A percentile compares a stretch with the other conserved stretches of the same genome.
These are phyloP conservation scores for Theonella swinhoei DNA, from an alignment of 37 sponge, comb jelly and placozoan genomes.

Conservation along the genomic window DNA sequence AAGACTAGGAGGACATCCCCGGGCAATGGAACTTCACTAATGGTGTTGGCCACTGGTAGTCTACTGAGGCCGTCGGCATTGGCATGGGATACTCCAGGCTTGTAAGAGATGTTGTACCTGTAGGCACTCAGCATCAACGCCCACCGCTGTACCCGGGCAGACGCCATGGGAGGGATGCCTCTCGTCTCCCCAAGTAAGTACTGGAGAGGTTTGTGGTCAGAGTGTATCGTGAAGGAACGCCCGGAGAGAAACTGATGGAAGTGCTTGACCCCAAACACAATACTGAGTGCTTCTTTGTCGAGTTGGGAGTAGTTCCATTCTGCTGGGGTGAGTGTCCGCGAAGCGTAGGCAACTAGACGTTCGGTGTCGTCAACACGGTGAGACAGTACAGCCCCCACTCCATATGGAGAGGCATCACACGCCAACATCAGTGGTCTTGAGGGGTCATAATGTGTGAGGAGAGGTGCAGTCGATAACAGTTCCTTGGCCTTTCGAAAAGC, in stretches of 20 bases:
- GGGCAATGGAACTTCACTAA: background rate
- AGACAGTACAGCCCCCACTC: slow-evolving; percentile 22
- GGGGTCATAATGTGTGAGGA: slow-evolving; percentile 12
- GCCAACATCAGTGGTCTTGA: background rate
- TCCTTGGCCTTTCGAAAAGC: background rate
- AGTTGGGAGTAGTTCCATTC: slow-evolving; percentile 43
- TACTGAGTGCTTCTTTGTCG: slow-evolving; percentile 29
- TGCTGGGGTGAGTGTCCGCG: slow-evolving; percentile 11
- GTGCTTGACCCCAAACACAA: slow-evolving; percentile 26
- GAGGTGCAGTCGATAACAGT: background rate
- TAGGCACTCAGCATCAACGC: slow-evolving; percentile 39
- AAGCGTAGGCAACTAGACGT: slow-evolving; percentile 15
- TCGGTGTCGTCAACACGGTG: background rate
- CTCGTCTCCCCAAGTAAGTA: slow-evolving; percentile 1
- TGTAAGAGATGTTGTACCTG: background rate
- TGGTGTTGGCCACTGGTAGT: background rate
- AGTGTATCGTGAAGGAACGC: slow-evolving; percentile 1
- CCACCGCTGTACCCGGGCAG: slow-evolving; percentile 34
- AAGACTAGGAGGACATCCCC: background rate
- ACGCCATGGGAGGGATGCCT: slow-evolving; percentile 6
- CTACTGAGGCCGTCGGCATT: background rate
- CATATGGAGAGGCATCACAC: slow-evolving; percentile 26
- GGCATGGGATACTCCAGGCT: background rate
- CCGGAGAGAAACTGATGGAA: slow-evolving; percentile 40
- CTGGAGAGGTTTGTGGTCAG: slow-evolving; percentile 42